Percentiles rank a stretch among this genome's conserved stretches.
Evolutionary conservation across 2,113 vertebrate genomes (phyloP).

Genomic region (Emydura subglobosa): DNA sequence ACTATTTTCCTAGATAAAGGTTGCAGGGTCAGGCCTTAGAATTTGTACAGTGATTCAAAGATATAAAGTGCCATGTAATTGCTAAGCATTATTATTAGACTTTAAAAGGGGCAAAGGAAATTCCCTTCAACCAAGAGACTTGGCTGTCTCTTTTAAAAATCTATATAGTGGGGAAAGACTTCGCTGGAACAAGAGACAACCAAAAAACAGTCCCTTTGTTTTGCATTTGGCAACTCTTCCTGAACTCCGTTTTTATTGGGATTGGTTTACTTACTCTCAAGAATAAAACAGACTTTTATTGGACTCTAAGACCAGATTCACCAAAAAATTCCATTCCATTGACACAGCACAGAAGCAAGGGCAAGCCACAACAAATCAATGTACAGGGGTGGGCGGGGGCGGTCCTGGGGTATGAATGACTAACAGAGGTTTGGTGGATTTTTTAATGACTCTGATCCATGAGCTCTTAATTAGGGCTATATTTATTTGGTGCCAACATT

Average conservation of each 20-base stretch:
- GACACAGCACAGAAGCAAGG: accelerated
- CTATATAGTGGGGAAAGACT: neutral
- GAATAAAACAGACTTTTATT: neutral
- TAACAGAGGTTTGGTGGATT: accelerated
- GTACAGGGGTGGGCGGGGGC: accelerated
- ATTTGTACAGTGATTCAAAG: neutral
- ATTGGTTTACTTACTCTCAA: neutral
- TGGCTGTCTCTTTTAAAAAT: neutral
- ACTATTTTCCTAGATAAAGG: neutral
- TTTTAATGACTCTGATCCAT: accelerated
- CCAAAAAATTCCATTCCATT: accelerated
- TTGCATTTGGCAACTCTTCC: neutral
- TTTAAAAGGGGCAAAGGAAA: neutral
- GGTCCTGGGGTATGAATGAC: accelerated
- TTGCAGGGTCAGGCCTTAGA: neutral
- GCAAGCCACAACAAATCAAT: accelerated
- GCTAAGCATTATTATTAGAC: neutral
- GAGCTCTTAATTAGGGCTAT: neutral
- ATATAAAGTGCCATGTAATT: neutral
- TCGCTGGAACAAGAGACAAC: neutral
- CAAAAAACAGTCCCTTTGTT: neutral
- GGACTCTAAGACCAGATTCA: neutral
- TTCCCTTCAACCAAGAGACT: neutral
- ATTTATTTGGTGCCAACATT: neutral
- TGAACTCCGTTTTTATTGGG: neutral